A percentile compares a stretch with the other conserved stretches of the same genome.
Evolutionary conservation across 2,888 invertebrate species (phyloP).

Genomic region (Sympetrum striolatum): DNA sequence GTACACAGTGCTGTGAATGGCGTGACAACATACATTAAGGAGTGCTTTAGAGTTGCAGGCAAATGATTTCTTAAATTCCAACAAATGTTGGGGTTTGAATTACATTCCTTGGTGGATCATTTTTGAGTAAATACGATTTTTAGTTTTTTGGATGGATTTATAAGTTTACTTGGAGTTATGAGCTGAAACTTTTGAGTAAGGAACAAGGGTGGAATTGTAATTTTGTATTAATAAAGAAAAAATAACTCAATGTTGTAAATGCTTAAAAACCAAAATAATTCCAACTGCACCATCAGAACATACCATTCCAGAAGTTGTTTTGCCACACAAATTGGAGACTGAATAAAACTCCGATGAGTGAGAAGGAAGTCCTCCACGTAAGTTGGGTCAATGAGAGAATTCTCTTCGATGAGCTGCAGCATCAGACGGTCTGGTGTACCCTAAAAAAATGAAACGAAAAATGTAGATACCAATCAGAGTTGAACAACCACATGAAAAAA

Average conservation of each 20-base stretch:
- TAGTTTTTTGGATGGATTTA: no score
- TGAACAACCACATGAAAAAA: background rate
- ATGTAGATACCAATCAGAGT: background rate
- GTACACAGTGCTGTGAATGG: no score
- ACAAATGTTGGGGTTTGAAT: no score
- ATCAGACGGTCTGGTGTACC: constrained; percentile 90
- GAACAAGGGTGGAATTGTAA: background rate
- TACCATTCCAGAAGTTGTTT: constrained; percentile 84
- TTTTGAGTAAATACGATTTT: no score
- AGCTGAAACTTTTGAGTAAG: no score
- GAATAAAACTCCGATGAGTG: constrained; percentile 95
- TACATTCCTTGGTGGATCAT: no score
- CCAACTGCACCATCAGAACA: constrained; percentile 12
- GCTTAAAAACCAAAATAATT: background rate
- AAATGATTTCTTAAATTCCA: no score
- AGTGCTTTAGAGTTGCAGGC: no score
- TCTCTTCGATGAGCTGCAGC: constrained; percentile 94
- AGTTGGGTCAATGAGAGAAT: constrained; percentile 92
- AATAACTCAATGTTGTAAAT: background rate
- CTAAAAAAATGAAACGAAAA: constrained; percentile 52
- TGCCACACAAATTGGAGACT: constrained; percentile 84
- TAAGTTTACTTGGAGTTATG: no score
- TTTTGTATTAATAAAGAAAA: no score
- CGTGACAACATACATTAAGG: no score
- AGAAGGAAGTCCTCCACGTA: constrained; percentile 98